Conservation (phyloP, 2,888 invertebrate genomes). For the Aspidiotus destructor region DNA sequence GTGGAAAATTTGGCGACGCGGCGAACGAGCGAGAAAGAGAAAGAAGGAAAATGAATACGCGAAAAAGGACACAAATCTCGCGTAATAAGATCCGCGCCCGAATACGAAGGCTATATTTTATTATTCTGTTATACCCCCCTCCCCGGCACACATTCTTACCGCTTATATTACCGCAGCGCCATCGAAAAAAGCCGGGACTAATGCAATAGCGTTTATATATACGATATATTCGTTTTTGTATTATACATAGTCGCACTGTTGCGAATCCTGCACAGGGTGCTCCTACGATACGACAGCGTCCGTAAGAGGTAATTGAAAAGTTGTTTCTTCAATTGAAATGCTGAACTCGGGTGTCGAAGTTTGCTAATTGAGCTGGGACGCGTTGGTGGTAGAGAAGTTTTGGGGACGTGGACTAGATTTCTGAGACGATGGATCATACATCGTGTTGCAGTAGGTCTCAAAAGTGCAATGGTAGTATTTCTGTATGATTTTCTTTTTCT, state of each 20-base stretch:
- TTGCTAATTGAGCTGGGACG: background rate
- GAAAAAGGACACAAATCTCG: slow-evolving; percentile 60
- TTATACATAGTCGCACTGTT: slow-evolving; percentile 2
- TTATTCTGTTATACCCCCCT: slow-evolving; percentile 38
- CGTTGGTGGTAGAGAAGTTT: background rate
- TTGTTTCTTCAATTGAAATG: background rate
- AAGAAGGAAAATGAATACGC: slow-evolving; percentile 12
- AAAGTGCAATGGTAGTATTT: background rate
- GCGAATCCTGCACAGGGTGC: slow-evolving; percentile 15
- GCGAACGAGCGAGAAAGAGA: slow-evolving; percentile 4
- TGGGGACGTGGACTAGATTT: background rate
- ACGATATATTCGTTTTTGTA: no score
- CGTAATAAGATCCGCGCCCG: slow-evolving; percentile 49
- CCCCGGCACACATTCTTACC: no score
- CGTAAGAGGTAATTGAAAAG: background rate
- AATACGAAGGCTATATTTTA: slow-evolving; percentile 59
- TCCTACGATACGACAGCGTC: background rate
- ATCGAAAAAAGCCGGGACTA: slow-evolving; percentile 18
- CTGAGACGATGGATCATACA: background rate
- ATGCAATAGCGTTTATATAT: slow-evolving; percentile 18
- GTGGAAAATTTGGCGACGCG: slow-evolving; percentile 13
- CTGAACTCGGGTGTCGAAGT: background rate
- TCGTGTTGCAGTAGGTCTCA: background rate
- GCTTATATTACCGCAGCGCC: background rate
- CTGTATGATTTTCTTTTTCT: background rate